Base-by-base conservation (phyloP, 2,888 invertebrate species). In the Microctonus hyperodae region DNA sequence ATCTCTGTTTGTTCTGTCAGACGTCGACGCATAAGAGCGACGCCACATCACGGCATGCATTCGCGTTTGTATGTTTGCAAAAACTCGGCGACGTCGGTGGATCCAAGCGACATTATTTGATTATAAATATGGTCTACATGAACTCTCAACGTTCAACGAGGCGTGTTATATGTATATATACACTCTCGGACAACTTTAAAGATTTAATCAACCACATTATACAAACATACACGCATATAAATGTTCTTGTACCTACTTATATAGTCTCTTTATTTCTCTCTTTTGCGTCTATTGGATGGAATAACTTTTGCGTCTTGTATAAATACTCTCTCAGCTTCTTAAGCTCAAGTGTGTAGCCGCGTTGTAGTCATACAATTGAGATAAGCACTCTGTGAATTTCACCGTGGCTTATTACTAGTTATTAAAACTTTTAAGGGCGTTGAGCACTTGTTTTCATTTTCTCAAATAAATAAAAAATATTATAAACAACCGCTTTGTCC, bases 311-410 rank as follows among this genome's bases (percentile, higher is more conserved):
- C 56, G 35, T 48, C 56, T 40, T 68, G 56, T 35, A 44, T 35
- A 58, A 50, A 58, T 64, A 64, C 48, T 48, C 53, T 64, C 66
- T 69, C 64, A 53, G 64, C 50, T 53, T 53, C 61, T 58, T 44
- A 58, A 65, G 68, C 67, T 73, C 73, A 69, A 74, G 73, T 73
- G 40, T 62, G 69, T 68, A 58, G 64, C 71, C 69, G 64, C 62
- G 58, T 51, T 40, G 48, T 67, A 62, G 68, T 65, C 67, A 70
- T 72, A 69, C 69, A 69, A 65, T 44, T 44, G 53, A 72, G 74
- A 74, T 74, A 74, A 74, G 70, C 50, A 65, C 64, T 69, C 58
- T 71, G 44, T 44, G 44, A 67, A 72, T 70, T 71, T 72, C 70
- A 64, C 25, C 64, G 64, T 67, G 44, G 44, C 64, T 72, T 68